A percentile compares a stretch with the other conserved stretches of the same genome.
These are phyloP conservation scores for Hesperia comma DNA, from an alignment of 2,888 invertebrate species.

Conservation along the genomic window DNA sequence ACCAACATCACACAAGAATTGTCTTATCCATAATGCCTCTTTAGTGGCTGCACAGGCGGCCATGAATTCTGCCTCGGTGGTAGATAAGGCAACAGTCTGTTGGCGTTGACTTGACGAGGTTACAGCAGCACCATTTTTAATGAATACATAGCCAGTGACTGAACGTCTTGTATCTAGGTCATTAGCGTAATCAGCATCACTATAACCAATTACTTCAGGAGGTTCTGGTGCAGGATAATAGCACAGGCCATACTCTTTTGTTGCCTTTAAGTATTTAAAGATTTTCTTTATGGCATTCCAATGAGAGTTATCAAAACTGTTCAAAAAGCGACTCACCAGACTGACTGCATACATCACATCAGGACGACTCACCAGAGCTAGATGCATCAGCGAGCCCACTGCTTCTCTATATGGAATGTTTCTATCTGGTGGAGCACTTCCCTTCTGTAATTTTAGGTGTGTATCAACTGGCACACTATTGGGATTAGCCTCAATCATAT, in stretches of 20 bases:
- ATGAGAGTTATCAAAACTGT: slow-evolving; percentile 8
- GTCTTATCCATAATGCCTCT: slow-evolving; percentile 33
- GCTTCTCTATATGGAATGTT: slow-evolving; percentile 40
- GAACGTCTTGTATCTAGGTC: background rate
- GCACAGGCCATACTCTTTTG: slow-evolving; percentile 32
- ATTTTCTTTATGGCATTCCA: slow-evolving; percentile 40
- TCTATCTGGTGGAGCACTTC: slow-evolving; percentile 3
- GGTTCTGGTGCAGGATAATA: background rate
- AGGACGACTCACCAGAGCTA: slow-evolving; percentile 40
- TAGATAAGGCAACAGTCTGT: slow-evolving; percentile 14
- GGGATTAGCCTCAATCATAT: slow-evolving; percentile 30
- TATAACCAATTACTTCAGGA: background rate
- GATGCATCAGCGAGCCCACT: slow-evolving; percentile 41
- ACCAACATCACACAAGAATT: slow-evolving; percentile 19
- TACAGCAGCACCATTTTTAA: background rate
- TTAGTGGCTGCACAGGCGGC: background rate
- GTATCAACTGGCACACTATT: slow-evolving; percentile 36
- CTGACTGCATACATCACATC: slow-evolving; percentile 42
- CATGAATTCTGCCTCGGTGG: slow-evolving; percentile 25
- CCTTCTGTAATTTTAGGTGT: slow-evolving; percentile 25
- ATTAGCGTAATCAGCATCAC: background rate
- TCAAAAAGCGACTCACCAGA: slow-evolving; percentile 40
- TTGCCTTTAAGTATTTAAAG: slow-evolving; percentile 22
- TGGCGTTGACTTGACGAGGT: background rate
- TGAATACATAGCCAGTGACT: background rate